These are phyloP conservation scores for Sebastes hopkinsi DNA, from an alignment of 2,797 vertebrate species.

Conservation along the genomic window DNA sequence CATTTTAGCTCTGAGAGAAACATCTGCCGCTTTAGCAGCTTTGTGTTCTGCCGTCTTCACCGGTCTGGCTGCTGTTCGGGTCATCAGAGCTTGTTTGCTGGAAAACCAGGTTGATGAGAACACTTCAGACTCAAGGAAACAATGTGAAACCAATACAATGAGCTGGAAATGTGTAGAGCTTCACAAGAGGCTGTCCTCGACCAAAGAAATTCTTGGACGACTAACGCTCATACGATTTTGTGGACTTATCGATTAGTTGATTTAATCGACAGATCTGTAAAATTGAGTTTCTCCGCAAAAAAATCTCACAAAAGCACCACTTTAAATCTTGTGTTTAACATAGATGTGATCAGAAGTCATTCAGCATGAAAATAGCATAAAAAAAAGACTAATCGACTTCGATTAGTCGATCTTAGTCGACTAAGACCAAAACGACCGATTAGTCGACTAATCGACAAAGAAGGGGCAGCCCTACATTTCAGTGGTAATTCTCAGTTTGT, in stretches of 20 bases:
- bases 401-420: too few relatives aligned
- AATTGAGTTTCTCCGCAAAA: too few relatives aligned
- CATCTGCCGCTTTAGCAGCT: not conserved
- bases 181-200: not conserved
- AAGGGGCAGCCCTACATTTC: rapidly evolving
- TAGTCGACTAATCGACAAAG: too few relatives aligned
- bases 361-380: too few relatives aligned
- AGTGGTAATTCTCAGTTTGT: not conserved
- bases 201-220: too few relatives aligned
- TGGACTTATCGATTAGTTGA: too few relatives aligned
- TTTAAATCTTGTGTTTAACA: too few relatives aligned
- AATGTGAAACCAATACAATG: not conserved
- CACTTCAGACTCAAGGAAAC: not conserved
- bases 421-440: too few relatives aligned
- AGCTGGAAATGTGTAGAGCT: not conserved
- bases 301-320: rapidly evolving
- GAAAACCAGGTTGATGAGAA: not conserved
- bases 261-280: too few relatives aligned
- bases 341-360: too few relatives aligned
- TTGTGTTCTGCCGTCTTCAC: not conserved
- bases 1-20: not conserved
- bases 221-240: rapidly evolving
- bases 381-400: too few relatives aligned
- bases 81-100: not conserved
- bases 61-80: not conserved